A percentile compares a stretch with the other conserved stretches of the same genome.
Evolutionary conservation across 64 coral and sea anemone species (phyloP).

Genomic region (Porites australiensis): DNA sequence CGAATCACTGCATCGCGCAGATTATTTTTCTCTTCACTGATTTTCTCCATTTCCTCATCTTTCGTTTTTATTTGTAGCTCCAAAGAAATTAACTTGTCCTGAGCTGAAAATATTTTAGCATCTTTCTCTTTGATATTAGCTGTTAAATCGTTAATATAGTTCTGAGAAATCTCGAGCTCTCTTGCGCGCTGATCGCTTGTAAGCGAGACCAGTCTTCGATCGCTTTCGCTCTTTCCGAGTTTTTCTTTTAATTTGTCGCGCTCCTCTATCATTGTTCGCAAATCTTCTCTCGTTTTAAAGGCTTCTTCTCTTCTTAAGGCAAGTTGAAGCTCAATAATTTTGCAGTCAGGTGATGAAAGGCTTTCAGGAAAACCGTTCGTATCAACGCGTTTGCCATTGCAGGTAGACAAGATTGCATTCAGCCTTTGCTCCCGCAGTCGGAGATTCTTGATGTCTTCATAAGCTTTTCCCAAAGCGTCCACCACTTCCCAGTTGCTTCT

Average conservation of each 20-base stretch:
- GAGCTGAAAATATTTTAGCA: conserved; percentile 23
- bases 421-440: conserved; percentile 77
- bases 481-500: conserved; percentile 83
- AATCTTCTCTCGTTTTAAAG: conserved; percentile 56
- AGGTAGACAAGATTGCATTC: conserved; percentile 54
- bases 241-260: conserved; percentile 64
- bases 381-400: neutral
- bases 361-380: neutral
- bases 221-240: conserved; percentile 45
- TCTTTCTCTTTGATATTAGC: conserved; percentile 50
- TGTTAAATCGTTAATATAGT: conserved; percentile 47
- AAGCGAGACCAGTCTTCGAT: conserved; percentile 67
- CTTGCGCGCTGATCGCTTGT: conserved; percentile 66
- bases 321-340: conserved; percentile 74
- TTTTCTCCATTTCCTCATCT: conserved; percentile 47
- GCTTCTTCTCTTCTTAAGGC: conserved; percentile 71
- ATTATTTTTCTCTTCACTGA: conserved; percentile 39
- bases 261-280: conserved; percentile 73
- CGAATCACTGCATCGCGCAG: conserved; percentile 52
- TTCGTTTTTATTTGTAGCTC: conserved; percentile 42
- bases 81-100: conserved; percentile 24
- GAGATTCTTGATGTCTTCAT: conserved; percentile 80
- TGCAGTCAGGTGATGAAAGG: conserved; percentile 34
- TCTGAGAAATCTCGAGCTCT: conserved; percentile 66
- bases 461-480: conserved; percentile 73